Evolutionary conservation across 2,888 invertebrate species (phyloP), one percentile per base, ranked within the genome.

Genomic region (Dynastes hyllus): DNA sequence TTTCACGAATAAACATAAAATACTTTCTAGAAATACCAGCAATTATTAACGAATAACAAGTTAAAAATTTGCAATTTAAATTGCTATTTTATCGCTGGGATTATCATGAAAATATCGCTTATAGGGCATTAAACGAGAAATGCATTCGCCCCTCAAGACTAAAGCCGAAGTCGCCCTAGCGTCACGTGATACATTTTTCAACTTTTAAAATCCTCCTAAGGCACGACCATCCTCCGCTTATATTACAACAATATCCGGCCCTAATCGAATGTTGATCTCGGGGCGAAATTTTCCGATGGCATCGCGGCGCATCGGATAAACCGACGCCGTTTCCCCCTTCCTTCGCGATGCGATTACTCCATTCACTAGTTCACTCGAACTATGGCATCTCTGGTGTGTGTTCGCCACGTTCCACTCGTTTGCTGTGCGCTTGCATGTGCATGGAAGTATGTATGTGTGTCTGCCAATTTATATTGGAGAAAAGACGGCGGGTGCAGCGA

Each of bases 401-500:
- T 55, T 55, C 55, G 32, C 32, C 32, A 16, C n/a, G 55, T 55
- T 22, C 16, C 55, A n/a, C 55, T 11, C 45, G 45, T 11, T 45
- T 45, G 45, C 45, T 2, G 45, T 8, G 2, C 9, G 45, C 45
- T 45, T 9, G 9, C 55, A 55, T 53, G 16, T 53, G 53, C 55
- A 55, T 11, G 45, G 11, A 55, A 9, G 55, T 55, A 13, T 22
- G 16, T 55, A 22, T 55, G 16, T 55, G 55, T 22, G 55, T 55
- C 55, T 55, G 55, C 55, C 51, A 71, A 71, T 71, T 71, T 71
- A 71, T 71, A 53, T 55, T 32, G 51, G 70, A 29, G 51, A 55
- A 22, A 22, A 55, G 55, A 13, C 55, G 55, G 55, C 11, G 77
- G 69, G 77, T 77, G 78, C 71, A 78, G 58, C 71, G 71, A 78